Percentiles rank a stretch among this genome's conserved stretches.
Evolutionary conservation across 2,888 invertebrate species (phyloP).

Genomic region (Conomelus anceps): DNA sequence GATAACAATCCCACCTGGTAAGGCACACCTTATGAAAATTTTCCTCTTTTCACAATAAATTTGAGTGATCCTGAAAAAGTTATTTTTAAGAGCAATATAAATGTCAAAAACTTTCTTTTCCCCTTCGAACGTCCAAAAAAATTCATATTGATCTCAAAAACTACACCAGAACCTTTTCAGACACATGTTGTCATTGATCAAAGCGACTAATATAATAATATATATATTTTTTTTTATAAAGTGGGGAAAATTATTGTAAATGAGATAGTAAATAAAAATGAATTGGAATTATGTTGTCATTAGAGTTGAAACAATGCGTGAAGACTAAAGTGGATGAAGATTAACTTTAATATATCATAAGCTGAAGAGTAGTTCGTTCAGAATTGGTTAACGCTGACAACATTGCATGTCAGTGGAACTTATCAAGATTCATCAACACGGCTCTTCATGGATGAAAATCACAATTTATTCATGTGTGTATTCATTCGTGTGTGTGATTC

Average conservation of each 20-base stretch:
- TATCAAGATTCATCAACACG: neutral
- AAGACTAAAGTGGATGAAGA: neutral
- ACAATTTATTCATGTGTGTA: neutral
- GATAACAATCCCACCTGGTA: too few species aligned
- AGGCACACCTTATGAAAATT: too few species aligned
- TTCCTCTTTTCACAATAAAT: too few species aligned
- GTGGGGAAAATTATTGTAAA: too few species aligned
- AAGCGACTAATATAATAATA: too few species aligned
- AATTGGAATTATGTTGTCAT: neutral
- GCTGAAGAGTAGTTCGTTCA: neutral
- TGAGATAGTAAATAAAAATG: neutral
- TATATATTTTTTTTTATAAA: too few species aligned
- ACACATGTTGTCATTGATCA: too few species aligned
- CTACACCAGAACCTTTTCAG: too few species aligned
- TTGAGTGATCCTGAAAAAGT: too few species aligned
- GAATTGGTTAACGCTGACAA: neutral
- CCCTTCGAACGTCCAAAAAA: neutral
- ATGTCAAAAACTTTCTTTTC: too few species aligned
- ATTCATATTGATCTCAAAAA: too few species aligned
- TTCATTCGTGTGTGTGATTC: neutral
- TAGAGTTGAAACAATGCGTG: neutral
- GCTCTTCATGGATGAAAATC: neutral
- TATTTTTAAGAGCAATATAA: too few species aligned
- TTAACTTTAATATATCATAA: neutral
- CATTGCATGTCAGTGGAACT: neutral